Evolutionary conservation across 2,797 vertebrate species (phyloP).

Genomic region (Periparus ater): DNA sequence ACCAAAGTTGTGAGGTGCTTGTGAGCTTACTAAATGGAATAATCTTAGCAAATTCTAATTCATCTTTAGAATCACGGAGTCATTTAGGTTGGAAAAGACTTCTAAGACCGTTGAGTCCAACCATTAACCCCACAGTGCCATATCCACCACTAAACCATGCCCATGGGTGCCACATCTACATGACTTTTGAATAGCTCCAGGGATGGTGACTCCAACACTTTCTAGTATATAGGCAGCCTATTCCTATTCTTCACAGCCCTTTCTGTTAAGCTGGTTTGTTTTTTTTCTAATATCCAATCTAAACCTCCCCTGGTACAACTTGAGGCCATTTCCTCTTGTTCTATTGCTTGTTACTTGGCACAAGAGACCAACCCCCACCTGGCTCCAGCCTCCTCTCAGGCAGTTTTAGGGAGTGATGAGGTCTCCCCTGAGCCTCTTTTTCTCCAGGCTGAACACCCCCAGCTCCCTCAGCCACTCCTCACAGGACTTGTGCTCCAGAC

Average conservation of each 20-base stretch:
- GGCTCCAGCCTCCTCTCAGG: background rate
- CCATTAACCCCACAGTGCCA: background rate
- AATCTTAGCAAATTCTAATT: background rate
- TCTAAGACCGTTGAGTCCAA: background rate
- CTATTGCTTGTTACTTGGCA: background rate
- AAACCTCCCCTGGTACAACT: background rate
- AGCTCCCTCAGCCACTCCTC: background rate
- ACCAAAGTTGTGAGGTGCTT: background rate
- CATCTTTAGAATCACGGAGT: background rate
- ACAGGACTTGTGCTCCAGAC: background rate
- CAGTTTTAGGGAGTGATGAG: background rate
- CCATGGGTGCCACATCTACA: background rate
- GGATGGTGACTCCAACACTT: background rate
- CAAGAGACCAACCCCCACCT: background rate
- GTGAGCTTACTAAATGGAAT: background rate
- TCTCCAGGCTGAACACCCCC: background rate
- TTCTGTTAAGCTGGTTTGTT: background rate
- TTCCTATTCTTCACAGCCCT: background rate
- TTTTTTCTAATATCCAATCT: background rate
- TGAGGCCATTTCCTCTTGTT: background rate
- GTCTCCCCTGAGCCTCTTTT: background rate
- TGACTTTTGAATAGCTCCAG: background rate
- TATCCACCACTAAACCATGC: background rate
- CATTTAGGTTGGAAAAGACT: background rate
- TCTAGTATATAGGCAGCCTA: background rate